phyloP scores from a whole-genome alignment of 2,797 vertebrate genomes.

The Tadarida brasiliensis region DNA sequence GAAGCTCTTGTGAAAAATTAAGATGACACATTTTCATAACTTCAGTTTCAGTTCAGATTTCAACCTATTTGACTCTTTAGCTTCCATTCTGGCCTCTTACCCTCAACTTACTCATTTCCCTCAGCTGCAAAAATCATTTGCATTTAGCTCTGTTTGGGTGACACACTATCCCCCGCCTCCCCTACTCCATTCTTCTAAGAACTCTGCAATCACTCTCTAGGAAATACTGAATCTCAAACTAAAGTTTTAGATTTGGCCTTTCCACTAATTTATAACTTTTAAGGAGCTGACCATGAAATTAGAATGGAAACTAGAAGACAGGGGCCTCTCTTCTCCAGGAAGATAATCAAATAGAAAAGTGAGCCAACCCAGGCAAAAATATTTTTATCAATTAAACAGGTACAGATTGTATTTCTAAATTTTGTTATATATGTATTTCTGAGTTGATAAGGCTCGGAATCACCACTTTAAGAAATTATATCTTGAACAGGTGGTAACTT shows the following conservation, averaged over 20 bases:
- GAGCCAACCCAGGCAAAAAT: background rate
- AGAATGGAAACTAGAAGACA: background rate
- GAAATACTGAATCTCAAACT: background rate
- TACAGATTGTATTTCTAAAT: background rate
- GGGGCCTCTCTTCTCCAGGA: background rate
- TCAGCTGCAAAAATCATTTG: background rate
- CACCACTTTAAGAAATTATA: background rate
- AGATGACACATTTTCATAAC: background rate
- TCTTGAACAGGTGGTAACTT: background rate
- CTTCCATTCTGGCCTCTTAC: background rate
- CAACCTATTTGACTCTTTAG: background rate
- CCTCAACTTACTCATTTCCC: background rate
- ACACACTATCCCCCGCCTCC: background rate
- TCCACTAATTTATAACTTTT: background rate
- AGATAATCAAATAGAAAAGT: background rate
- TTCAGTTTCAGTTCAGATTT: background rate
- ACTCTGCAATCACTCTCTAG: background rate
- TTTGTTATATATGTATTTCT: conserved; percentile 26
- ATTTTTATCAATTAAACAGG: background rate
- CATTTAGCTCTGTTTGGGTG: background rate
- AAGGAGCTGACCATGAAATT: background rate
- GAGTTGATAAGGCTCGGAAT: background rate
- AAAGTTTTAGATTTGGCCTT: background rate
- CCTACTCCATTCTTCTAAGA: background rate
- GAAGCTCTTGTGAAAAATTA: background rate